These are phyloP conservation scores for Bombylius discolor DNA, from an alignment of 2,888 invertebrate species.

Conservation along the genomic window DNA sequence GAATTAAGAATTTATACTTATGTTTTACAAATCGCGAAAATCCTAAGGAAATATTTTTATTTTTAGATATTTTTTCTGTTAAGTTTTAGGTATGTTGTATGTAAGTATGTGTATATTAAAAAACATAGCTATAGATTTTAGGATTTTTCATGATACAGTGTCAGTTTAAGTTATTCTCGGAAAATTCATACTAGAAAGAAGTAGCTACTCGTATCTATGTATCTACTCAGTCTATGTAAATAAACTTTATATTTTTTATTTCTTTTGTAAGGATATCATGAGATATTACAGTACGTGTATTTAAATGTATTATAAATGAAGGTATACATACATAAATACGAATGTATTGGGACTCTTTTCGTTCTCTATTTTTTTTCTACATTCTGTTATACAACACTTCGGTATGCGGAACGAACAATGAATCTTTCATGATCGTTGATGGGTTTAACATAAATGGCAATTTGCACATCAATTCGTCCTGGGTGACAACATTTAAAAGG, in stretches of 20 bases:
- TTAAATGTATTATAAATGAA: no score
- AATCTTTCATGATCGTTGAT: slow-evolving; percentile 10
- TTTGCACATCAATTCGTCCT: slow-evolving; percentile 11
- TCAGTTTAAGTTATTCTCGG: background rate
- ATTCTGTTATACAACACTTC: background rate
- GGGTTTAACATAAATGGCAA: slow-evolving; percentile 12
- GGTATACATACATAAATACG: no score
- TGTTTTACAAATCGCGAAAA: background rate
- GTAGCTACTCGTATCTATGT: no score
- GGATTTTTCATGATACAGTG: background rate
- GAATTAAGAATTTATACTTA: background rate
- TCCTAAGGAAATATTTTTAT: background rate
- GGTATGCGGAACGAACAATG: slow-evolving; percentile 5
- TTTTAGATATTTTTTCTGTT: no score
- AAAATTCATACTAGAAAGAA: background rate
- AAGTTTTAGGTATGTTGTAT: no score
- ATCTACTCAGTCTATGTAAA: no score
- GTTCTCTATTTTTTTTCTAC: background rate
- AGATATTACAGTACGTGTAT: no score
- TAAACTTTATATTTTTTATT: no score
- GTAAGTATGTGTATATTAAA: no score
- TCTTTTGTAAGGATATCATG: no score
- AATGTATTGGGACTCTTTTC: no score
- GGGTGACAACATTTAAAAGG: slow-evolving; percentile 8
- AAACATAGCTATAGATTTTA: background rate